Evolutionary conservation across 2,888 invertebrate genomes (phyloP), one percentile per base, ranked within the genome.

Genomic region (Prostheceraeus crozeri): DNA sequence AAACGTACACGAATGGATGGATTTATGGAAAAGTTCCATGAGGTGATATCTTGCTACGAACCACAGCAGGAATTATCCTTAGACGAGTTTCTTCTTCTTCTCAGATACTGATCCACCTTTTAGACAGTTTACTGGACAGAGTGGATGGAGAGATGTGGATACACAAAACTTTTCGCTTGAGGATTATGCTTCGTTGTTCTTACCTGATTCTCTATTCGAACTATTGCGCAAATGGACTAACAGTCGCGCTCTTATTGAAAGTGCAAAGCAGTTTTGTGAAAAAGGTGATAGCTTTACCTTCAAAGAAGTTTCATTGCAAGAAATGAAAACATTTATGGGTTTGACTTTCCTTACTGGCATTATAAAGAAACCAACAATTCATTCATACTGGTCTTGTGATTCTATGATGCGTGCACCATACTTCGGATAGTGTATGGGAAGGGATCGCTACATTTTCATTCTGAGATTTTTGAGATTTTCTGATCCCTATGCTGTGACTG

Each of bases 201-300:
- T n/a, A n/a, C n/a, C n/a, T n/a, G 33, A n/a, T 33, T 10, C n/a
- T 33, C 33, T 48, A 19, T 48, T 48, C 23, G 21, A 48, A 6
- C 14, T 48, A 48, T 21, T 48, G 48, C 27, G 48, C 14, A n/a
- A 48, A 48, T 48, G 48, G 48, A 48, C 48, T 6, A 48, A 48
- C 27, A 28, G 25, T 28, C 23, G 48, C 14, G 28, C 27, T 19
- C 23, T 30, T 19, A 48, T 48, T 48, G 48, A 48, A 30, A 48
- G 28, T 40, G 48, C 48, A 19, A 48, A 8, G 14, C 4, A 30
- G 14, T 28, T n/a, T 48, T 19, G 23, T 48, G 3, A 48, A 19
- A 30, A 30, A 48, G 4, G 14, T 4, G 48, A 48, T 21, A 30
- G 28, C 23, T 48, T 48, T 23, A 48, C 8, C 19, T 48, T 11